A percentile compares a stretch with the other conserved stretches of the same genome.
These are phyloP conservation scores for Chauna torquata DNA, from an alignment of 2,113 vertebrate genomes.

Conservation along the genomic window DNA sequence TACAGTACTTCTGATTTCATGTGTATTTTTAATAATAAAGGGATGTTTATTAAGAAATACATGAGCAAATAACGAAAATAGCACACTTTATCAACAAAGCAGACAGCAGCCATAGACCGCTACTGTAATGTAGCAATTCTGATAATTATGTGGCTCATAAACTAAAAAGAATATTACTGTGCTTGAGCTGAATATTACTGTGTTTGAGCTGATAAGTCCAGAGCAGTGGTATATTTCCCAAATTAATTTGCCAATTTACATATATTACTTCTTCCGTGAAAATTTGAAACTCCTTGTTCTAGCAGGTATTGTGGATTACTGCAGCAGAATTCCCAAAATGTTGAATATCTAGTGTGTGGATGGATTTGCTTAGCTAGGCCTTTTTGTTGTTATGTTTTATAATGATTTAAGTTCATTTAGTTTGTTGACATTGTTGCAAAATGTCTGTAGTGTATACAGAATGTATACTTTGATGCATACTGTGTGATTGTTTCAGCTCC, in stretches of 20 bases:
- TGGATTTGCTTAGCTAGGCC: background rate
- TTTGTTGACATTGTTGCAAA: background rate
- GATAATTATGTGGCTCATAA: background rate
- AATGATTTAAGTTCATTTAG: background rate
- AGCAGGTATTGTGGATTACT: background rate
- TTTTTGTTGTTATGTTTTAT: background rate
- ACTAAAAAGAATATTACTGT: background rate
- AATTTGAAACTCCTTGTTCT: background rate
- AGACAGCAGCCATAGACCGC: background rate
- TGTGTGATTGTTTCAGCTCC: conserved; percentile 15
- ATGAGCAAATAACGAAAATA: background rate
- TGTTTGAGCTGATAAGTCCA: background rate
- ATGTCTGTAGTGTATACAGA: background rate
- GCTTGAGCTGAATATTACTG: background rate
- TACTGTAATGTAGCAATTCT: background rate
- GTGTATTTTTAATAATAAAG: background rate
- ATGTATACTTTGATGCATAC: background rate
- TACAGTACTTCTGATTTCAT: background rate
- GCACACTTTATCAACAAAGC: background rate
- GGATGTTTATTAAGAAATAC: background rate
- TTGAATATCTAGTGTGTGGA: background rate
- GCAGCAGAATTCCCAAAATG: background rate
- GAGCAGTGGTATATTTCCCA: background rate
- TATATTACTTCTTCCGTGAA: background rate
- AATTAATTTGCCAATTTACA: background rate